Conservation (phyloP, 2,888 invertebrate species). For the Drosophila macrospina region DNA sequence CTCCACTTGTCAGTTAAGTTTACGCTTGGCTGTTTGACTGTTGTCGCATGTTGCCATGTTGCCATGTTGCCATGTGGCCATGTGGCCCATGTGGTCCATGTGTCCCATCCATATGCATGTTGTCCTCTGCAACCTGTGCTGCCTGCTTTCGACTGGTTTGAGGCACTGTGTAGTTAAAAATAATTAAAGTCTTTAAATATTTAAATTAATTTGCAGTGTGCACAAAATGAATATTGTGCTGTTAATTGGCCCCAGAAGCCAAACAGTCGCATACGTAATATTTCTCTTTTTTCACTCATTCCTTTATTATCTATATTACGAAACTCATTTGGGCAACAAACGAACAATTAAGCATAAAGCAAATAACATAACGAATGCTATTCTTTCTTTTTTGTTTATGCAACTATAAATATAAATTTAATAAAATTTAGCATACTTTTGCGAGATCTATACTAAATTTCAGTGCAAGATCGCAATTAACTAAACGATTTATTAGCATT, state of each 20-base stretch:
- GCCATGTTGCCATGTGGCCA: conserved; percentile 65
- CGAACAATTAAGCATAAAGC: conserved; percentile 23
- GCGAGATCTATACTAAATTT: no score
- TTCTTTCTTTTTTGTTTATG: not conserved
- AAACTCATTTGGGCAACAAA: conserved; percentile 12
- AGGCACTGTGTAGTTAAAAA: conserved; percentile 60
- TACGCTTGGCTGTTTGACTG: conserved; percentile 78
- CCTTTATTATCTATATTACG: conserved; percentile 7
- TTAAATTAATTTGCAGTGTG: conserved; percentile 74
- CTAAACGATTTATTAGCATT: no score
- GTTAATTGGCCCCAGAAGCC: conserved; percentile 55
- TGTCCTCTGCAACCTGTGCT: conserved; percentile 17
- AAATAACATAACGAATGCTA: not conserved
- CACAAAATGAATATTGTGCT: conserved; percentile 49
- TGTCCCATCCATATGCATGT: conserved; percentile 16
- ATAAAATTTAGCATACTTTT: no score
- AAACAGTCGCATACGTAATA: conserved; percentile 42
- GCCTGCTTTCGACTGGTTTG: conserved; percentile 21
- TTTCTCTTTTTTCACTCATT: not conserved
- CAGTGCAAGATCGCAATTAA: no score
- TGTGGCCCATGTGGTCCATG: conserved; percentile 37
- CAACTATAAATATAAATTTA: not conserved
- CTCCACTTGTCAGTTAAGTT: conserved; percentile 81
- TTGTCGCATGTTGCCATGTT: conserved; percentile 71
- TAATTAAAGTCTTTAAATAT: conserved; percentile 79